phyloP scores from a whole-genome alignment of 2,888 invertebrate species.

The Cerceris rybyensis region DNA sequence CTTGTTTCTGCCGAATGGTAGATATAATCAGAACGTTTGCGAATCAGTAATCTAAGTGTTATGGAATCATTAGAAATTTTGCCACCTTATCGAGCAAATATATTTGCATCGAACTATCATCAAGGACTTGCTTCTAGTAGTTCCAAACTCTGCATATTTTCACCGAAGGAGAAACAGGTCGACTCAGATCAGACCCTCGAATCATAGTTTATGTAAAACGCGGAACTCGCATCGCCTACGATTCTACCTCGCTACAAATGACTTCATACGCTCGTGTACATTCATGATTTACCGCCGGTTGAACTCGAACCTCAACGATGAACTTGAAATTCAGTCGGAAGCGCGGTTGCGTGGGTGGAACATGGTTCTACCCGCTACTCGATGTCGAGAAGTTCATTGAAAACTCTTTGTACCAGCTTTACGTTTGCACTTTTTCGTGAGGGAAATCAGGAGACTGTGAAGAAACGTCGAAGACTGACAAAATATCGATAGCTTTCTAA shows the following conservation, averaged over 20 bases:
- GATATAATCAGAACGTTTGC: too few relatives aligned
- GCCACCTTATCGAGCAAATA: too few relatives aligned
- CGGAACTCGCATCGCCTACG: constrained; percentile 23
- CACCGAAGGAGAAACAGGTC: too few relatives aligned
- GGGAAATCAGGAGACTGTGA: too few relatives aligned
- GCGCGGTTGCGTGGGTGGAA: constrained; percentile 51
- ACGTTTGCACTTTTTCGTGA: too few relatives aligned
- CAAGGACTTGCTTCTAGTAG: too few relatives aligned
- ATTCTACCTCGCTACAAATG: constrained; percentile 24
- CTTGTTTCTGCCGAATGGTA: too few relatives aligned
- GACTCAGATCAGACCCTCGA: neutral
- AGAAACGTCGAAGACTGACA: too few relatives aligned
- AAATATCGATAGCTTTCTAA: constrained; percentile 2
- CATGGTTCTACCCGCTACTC: constrained; percentile 57
- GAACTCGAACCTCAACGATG: constrained; percentile 32
- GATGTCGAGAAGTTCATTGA: constrained; percentile 46
- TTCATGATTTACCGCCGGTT: constrained; percentile 54
- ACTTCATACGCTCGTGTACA: constrained; percentile 29
- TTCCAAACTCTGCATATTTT: too few relatives aligned
- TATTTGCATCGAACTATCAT: too few relatives aligned
- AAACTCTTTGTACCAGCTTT: constrained; percentile 20
- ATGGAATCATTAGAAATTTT: too few relatives aligned
- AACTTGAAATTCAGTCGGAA: constrained; percentile 64
- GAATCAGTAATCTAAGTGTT: too few relatives aligned
- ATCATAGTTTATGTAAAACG: constrained; percentile 18